Evolutionary conservation across 2,888 invertebrate genomes (phyloP).

Genomic region (Xylota sylvarum): DNA sequence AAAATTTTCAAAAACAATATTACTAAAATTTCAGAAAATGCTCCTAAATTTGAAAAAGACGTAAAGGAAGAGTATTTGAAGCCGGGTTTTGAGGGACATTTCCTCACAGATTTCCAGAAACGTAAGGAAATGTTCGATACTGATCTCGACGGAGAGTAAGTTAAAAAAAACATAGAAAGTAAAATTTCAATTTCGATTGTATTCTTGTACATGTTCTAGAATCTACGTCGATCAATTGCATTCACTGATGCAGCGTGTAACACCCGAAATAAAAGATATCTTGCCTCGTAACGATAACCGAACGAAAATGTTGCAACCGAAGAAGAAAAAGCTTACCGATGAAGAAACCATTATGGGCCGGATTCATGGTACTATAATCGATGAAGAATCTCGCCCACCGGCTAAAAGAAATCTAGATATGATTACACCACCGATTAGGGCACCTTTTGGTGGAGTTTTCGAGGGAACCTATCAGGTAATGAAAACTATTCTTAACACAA

Average conservation of each 20-base stretch:
- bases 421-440: conserved; percentile 80
- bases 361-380: conserved; percentile 83
- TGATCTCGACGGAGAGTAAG: conserved; percentile 87
- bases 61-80: conserved; percentile 86
- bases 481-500: neutral
- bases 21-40: conserved; percentile 77
- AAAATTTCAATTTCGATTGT: neutral
- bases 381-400: conserved; percentile 79
- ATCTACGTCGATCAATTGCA: conserved; percentile 83
- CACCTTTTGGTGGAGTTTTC: conserved; percentile 83
- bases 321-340: conserved; percentile 81
- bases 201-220: conserved; percentile 77
- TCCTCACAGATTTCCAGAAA: conserved; percentile 82
- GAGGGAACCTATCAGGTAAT: conserved; percentile 83
- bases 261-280: conserved; percentile 81
- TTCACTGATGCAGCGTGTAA: conserved; percentile 83
- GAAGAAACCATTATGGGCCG: conserved; percentile 84
- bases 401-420: conserved; percentile 81
- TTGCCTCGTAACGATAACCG: conserved; percentile 81
- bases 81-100: conserved; percentile 84
- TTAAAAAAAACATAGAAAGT: neutral
- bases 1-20: neutral
- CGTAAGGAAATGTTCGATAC: conserved; percentile 83
- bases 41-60: conserved; percentile 81
- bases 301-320: conserved; percentile 76